Percentiles rank a stretch among this genome's conserved stretches.
These are phyloP conservation scores for Palythoa grandis DNA, from an alignment of 92 coral and sea anemone genomes.

Conservation along the genomic window DNA sequence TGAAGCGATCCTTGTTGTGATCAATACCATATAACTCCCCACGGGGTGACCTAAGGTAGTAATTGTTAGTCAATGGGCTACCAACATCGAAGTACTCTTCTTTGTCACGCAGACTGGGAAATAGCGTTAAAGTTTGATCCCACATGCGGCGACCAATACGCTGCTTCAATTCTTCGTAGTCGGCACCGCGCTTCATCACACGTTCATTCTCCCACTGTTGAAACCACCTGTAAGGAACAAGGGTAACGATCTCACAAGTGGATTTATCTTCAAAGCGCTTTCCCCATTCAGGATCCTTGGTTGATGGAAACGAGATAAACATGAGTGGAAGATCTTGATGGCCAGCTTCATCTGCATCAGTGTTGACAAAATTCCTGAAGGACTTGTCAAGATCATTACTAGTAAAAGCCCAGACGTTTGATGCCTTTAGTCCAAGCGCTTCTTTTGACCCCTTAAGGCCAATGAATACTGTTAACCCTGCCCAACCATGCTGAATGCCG, in stretches of 20 bases:
- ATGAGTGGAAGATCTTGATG: conserved; percentile 83
- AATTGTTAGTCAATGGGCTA: conserved; percentile 85
- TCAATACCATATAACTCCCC: conserved; percentile 95
- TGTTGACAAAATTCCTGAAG: conserved; percentile 54
- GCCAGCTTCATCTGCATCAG: conserved; percentile 70
- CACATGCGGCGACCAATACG: conserved; percentile 93
- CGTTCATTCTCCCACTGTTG: conserved; percentile 84
- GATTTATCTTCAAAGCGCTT: conserved; percentile 76
- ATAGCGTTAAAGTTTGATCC: conserved; percentile 85
- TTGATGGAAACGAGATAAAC: conserved; percentile 93
- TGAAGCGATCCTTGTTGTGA: conserved; percentile 88
- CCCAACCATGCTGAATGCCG: conserved; percentile 84
- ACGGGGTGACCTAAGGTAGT: conserved; percentile 86
- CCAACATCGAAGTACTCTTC: conserved; percentile 93
- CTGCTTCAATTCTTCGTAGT: conserved; percentile 84
- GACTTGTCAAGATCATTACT: conserved; percentile 72
- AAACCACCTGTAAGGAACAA: conserved; percentile 94
- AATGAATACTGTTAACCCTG: conserved; percentile 83
- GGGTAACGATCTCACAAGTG: conserved; percentile 77
- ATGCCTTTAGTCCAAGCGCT: conserved; percentile 79
- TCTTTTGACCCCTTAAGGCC: conserved; percentile 89
- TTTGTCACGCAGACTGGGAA: conserved; percentile 82
- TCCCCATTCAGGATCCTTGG: conserved; percentile 98
- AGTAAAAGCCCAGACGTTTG: conserved; percentile 88
- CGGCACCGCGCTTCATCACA: conserved; percentile 94